Base-by-base conservation (phyloP, 2,888 invertebrate species). In the Tipula confusa region DNA sequence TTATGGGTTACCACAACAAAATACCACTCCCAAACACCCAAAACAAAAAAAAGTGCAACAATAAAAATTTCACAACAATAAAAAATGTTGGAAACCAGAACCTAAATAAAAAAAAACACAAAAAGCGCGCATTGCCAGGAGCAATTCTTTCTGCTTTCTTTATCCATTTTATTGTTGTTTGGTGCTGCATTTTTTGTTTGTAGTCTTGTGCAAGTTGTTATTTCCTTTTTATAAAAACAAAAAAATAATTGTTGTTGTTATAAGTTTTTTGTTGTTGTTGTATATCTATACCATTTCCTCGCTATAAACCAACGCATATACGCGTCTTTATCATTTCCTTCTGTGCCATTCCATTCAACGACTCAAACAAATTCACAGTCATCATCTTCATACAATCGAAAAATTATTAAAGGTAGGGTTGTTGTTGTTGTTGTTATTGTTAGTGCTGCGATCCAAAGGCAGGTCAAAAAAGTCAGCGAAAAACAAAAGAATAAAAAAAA, bases 131-230 rank as follows among this genome's bases (percentile, higher is more conserved):
- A 64, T 64, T 2, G 64, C 64, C 64, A 64, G 64, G 64, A 64
- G 64, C 64, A 64, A 64, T 64, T 64, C 64, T 64, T 24, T 64
- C 64, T 64, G 64, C 64, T 64, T 64, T 64, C 64, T 64, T 64
- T 64, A 64, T 64, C 24, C 64, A 64, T 64, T 64, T 64, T 64
- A 64, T 64, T 64, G 64, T 64, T 64, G 64, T 24, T 64, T 43
- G 43, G 18, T 64, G 64, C 48, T 38, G 18, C 18, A 48, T 24
- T 64, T 24, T 64, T 24, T 24, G 18, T 24, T 64, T 24, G 64
- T 43, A n/a, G n/a, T 43, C 43, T 43, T 43, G 43, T 43, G 43
- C 24, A 64, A 64, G 64, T 64, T 64, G 64, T 64, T 64, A 64
- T 64, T 64, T 64, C 64, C 64, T 64, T 64, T 64, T 64, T 24